phyloP scores from a whole-genome alignment of 2,113 vertebrate species.

The Rostratula benghalensis region DNA sequence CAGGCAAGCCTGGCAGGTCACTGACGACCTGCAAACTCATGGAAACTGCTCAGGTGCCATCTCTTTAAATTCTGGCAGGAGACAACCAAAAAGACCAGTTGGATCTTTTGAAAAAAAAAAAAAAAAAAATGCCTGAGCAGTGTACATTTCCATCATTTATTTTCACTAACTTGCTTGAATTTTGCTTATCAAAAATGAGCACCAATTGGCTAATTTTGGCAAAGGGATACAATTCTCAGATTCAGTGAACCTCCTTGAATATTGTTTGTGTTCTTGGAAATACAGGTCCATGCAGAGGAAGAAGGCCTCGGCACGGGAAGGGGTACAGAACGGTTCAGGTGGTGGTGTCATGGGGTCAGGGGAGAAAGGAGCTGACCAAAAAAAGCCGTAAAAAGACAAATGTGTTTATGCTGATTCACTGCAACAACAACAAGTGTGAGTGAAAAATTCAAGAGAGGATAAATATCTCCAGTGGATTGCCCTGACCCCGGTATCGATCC shows the following conservation, averaged over 20 bases:
- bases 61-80: not conserved
- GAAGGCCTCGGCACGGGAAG: not conserved
- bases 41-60: not conserved
- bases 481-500: not conserved
- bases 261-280: not conserved
- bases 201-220: not conserved
- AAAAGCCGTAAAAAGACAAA: not conserved
- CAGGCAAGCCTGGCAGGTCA: not conserved
- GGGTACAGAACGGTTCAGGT: not conserved
- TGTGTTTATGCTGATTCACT: not conserved
- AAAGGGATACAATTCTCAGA: not conserved
- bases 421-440: not conserved
- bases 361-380: not conserved
- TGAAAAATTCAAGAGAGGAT: not conserved
- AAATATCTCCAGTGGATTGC: not conserved
- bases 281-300: not conserved
- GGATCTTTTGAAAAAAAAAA: not conserved
- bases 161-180: not conserved
- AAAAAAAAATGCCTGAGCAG: not conserved
- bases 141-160: not conserved
- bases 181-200: not conserved
- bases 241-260: not conserved
- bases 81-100: not conserved
- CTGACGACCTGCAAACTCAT: not conserved
- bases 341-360: not conserved